Conservation (phyloP, 2,888 invertebrate species). For the Lasioglossum leucozonium region DNA sequence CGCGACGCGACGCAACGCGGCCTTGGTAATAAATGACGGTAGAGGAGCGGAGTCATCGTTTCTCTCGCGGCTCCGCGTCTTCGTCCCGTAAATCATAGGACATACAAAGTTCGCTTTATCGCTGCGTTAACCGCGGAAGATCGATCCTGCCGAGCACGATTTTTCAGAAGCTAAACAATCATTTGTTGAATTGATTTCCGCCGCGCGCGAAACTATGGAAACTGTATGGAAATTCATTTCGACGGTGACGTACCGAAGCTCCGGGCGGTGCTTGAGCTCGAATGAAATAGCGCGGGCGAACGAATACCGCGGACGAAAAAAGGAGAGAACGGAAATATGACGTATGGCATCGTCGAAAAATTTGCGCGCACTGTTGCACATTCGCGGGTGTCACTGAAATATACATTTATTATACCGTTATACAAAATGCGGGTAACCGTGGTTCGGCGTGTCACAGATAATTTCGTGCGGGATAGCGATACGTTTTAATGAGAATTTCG, state of each 20-base stretch:
- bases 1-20: background rate
- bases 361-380: no score
- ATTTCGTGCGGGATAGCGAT: no score
- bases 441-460: no score
- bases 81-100: constrained; percentile 4
- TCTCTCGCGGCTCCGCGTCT: background rate
- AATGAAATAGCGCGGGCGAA: background rate
- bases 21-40: background rate
- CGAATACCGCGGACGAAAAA: no score
- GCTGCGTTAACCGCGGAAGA: background rate
- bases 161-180: background rate
- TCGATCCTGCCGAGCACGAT: background rate
- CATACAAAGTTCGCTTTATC: background rate
- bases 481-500: no score
- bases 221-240: background rate
- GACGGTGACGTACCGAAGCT: background rate
- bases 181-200: background rate
- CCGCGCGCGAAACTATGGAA: background rate
- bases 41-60: background rate
- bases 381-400: no score
- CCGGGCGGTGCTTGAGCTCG: no score
- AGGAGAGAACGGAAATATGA: no score
- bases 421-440: no score
- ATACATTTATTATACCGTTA: no score
- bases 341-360: no score